Evolutionary conservation across 2,888 invertebrate genomes (phyloP), one percentile per base, ranked within the genome.

Genomic region (Drosophila pullipes): DNA sequence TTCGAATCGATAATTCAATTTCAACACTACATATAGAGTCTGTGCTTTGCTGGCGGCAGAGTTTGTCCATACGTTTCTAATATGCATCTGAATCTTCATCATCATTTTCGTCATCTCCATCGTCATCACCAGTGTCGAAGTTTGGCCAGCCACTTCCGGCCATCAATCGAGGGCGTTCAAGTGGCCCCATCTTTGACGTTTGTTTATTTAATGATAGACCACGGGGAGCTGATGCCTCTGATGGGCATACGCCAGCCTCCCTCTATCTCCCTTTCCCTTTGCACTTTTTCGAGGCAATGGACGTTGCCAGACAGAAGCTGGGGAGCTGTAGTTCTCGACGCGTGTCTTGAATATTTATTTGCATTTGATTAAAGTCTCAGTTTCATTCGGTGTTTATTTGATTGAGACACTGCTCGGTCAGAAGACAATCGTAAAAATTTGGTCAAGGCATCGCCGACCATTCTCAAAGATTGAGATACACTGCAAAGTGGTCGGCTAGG

Each of bases 341-440:
- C 89, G 89, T 85, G 89, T 66, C 73, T 57, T 72, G 83, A 74
- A 84, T 85, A 85, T 83, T 85, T 73, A 83, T 88, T 68, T 71
- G 72, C 67, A 76, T 83, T 88, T 82, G 89, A 88, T 79, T 79
- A 61, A 64, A 76, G 78, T 47, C 76, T 33, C 11, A 4, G 28
- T 28, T 28, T 39, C 63, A 33, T 57, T 63, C 44, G 60, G 25
- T 50, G 62, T 63, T 76, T 58, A 77, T 71, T 71, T 66, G 59
- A 55, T 68, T 69, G 54, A 25, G 53, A 25, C 33, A 41, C 13
- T n/a, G 28, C 11, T 16, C 10, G n/a, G 35, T 10, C n/a, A 61
- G 28, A 37, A n/a, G 53, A 30, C 35, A 53, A 53, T 37, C 55
- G n/a, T 37, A 6, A 13, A 16, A 22, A n/a, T 13, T 30, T 25